Conservation (phyloP, 1,140 invertebrate species). For the Linepithema humile region DNA sequence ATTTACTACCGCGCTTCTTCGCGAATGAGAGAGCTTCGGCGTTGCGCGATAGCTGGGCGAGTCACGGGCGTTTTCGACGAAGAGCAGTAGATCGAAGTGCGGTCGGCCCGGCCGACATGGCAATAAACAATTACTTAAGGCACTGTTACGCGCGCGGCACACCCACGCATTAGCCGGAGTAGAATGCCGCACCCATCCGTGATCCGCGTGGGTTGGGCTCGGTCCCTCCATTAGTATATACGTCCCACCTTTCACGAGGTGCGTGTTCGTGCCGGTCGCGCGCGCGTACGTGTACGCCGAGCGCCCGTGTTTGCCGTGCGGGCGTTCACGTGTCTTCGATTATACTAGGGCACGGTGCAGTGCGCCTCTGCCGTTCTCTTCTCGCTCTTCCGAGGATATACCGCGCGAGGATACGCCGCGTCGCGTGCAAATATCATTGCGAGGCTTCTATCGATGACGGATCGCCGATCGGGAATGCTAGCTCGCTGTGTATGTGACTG, state of each 20-base stretch:
- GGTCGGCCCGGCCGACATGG: slow-evolving; percentile 77
- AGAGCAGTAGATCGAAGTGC: slow-evolving; percentile 71
- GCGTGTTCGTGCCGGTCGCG: slow-evolving; percentile 26
- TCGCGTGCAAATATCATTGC: slow-evolving; percentile 11
- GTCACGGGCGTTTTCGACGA: slow-evolving; percentile 64
- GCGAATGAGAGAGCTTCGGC: not conserved
- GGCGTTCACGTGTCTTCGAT: slow-evolving; percentile 47
- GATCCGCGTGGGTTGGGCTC: slow-evolving; percentile 76
- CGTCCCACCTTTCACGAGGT: slow-evolving; percentile 28
- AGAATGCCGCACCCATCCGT: slow-evolving; percentile 80
- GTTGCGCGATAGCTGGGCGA: slow-evolving; percentile 47
- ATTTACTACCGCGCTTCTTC: slow-evolving; percentile 30
- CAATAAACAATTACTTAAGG: slow-evolving; percentile 84
- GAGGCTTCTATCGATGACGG: not conserved
- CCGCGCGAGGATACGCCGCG: not conserved
- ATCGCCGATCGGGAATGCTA: not conserved
- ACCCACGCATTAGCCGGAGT: slow-evolving; percentile 82
- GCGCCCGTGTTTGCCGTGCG: slow-evolving; percentile 1
- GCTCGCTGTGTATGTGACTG: not conserved
- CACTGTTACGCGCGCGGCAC: slow-evolving; percentile 80
- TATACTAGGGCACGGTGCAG: not conserved
- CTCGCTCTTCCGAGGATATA: not conserved
- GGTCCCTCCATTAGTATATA: slow-evolving; percentile 69
- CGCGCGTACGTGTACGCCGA: not conserved
- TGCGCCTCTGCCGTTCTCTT: not conserved